phyloP scores from a whole-genome alignment of 2,113 vertebrate genomes.

The Apistogramma diplotaenia region DNA sequence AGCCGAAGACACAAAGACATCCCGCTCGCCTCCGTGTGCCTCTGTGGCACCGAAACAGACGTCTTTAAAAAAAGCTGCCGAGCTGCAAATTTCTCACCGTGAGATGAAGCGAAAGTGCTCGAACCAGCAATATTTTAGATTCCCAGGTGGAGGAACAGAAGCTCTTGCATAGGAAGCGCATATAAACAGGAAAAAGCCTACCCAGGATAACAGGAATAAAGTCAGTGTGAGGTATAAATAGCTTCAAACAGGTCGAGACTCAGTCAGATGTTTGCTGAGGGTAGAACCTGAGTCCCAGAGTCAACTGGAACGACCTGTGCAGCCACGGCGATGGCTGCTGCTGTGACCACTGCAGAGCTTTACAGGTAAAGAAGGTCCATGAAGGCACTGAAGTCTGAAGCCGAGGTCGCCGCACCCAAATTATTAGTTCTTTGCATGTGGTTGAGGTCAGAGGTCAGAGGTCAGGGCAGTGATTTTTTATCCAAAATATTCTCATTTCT shows the following conservation, averaged over 20 bases:
- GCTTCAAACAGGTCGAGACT: conserved; percentile 64
- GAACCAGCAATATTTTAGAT: conserved; percentile 72
- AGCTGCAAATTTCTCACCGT: conserved; percentile 64
- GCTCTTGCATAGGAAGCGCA: conserved; percentile 64
- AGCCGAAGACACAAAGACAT: conserved; percentile 42
- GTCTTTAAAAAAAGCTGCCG: conserved; percentile 59
- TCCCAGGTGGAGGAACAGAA: conserved; percentile 64
- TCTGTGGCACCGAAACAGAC: conserved; percentile 38
- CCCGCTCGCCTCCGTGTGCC: conserved; percentile 17
- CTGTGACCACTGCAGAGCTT: too few species aligned
- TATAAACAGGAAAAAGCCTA: conserved; percentile 56
- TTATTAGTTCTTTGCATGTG: accelerated
- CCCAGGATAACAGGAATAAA: conserved; percentile 29
- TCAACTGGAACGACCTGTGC: too few species aligned
- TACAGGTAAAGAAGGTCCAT: too few species aligned
- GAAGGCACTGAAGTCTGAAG: too few species aligned
- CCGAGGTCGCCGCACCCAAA: not conserved
- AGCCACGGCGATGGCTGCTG: too few species aligned
- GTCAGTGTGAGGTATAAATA: conserved; percentile 61
- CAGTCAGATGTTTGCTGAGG: conserved; percentile 13
- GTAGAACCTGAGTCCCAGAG: conserved; percentile 5
- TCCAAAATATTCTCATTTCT: too few species aligned
- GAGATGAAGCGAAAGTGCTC: conserved; percentile 70
- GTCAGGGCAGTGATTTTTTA: too few species aligned
- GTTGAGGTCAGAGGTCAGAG: too few species aligned